Conservation (phyloP, 2,888 invertebrate genomes). For the Trissolcus japonicus region DNA sequence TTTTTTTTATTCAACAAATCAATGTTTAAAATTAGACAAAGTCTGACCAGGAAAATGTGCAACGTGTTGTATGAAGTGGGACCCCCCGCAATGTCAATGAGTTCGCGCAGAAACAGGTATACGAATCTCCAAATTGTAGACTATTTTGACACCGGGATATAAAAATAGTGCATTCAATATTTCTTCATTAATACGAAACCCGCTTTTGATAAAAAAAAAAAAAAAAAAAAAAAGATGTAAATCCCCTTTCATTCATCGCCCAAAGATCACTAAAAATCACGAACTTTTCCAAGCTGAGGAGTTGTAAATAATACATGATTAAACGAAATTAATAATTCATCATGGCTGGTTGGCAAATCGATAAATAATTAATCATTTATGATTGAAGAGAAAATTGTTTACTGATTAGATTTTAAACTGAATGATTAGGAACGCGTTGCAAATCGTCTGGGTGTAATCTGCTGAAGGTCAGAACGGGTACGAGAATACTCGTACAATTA, state of each 20-base stretch:
- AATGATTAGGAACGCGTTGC: constrained; percentile 17
- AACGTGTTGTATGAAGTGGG: constrained; percentile 15
- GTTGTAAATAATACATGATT: no score
- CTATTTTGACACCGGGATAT: constrained; percentile 18
- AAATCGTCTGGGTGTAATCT: constrained; percentile 13
- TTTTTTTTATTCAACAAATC: no score
- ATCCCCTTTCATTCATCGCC: constrained; percentile 1
- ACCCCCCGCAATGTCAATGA: constrained; percentile 27
- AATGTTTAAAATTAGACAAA: background rate
- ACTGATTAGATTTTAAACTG: constrained; percentile 10
- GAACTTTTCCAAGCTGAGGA: no score
- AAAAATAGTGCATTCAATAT: constrained; percentile 12
- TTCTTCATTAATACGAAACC: constrained; percentile 15
- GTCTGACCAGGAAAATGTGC: constrained; percentile 15
- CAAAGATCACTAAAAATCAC: background rate
- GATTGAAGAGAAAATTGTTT: constrained; percentile 10
- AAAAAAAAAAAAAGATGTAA: constrained; percentile 19
- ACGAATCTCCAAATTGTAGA: constrained; percentile 18
- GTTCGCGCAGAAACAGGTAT: constrained; percentile 24
- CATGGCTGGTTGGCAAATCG: background rate
- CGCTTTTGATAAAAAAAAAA: constrained; percentile 4
- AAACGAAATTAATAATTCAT: background rate
- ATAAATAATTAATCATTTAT: constrained; percentile 13
- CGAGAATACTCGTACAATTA: constrained; percentile 11
- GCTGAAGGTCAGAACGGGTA: constrained; percentile 18